phyloP scores from a whole-genome alignment of 2,113 vertebrate genomes.

The Eretmochelys imbricata region DNA sequence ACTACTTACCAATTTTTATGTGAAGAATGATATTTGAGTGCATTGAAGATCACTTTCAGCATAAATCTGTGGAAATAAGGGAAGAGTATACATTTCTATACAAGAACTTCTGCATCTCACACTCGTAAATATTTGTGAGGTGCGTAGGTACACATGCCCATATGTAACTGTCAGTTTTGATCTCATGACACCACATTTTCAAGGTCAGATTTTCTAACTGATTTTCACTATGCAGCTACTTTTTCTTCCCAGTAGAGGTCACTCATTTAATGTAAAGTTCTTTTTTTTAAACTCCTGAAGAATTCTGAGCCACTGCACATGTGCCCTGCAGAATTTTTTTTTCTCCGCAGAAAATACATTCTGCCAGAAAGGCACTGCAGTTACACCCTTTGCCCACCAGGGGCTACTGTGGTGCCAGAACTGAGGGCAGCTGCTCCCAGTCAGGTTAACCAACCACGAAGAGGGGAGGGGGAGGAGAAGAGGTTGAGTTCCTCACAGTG shows the following conservation, averaged over 20 bases:
- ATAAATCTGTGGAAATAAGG: background rate
- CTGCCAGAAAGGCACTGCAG: too few species aligned
- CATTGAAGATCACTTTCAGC: background rate
- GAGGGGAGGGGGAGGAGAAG: too few species aligned
- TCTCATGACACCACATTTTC: background rate
- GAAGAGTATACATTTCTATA: background rate
- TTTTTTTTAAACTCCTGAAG: too few species aligned
- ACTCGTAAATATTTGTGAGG: background rate
- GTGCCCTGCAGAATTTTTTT: background rate
- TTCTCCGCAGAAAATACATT: too few species aligned
- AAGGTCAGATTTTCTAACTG: background rate
- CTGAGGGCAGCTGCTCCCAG: too few species aligned
- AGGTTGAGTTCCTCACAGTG: too few species aligned
- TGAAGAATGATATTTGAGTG: background rate
- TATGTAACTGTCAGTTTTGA: background rate
- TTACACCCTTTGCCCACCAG: too few species aligned
- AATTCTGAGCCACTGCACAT: too few species aligned
- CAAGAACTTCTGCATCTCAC: background rate
- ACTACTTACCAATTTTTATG: background rate
- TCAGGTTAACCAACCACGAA: too few species aligned
- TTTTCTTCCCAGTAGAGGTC: constrained; percentile 51
- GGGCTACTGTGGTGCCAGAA: too few species aligned
- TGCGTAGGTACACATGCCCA: background rate
- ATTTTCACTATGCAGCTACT: background rate
- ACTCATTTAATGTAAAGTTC: background rate